Conservation (phyloP, 2,888 invertebrate species). For the Acronicta alni region DNA sequence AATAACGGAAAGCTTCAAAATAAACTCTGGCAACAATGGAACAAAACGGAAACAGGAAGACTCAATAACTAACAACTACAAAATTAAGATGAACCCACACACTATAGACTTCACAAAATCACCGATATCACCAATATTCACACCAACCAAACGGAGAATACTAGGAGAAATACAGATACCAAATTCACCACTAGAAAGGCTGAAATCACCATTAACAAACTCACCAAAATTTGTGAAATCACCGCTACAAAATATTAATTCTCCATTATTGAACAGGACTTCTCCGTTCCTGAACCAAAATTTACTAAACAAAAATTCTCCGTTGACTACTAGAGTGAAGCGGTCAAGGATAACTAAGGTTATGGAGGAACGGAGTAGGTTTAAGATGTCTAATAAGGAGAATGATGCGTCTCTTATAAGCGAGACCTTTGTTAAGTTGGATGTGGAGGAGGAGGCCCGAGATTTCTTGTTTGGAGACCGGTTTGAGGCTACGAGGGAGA, state of each 20-base stretch:
- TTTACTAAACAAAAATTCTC: slow-evolving; percentile 54
- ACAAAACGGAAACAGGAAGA: slow-evolving; percentile 82
- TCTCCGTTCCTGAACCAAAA: slow-evolving; percentile 43
- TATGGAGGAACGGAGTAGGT: slow-evolving; percentile 76
- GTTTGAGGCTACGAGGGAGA: slow-evolving; percentile 61
- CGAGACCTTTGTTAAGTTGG: slow-evolving; percentile 72
- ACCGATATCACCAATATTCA: slow-evolving; percentile 66
- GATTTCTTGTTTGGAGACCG: slow-evolving; percentile 74
- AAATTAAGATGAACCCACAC: slow-evolving; percentile 81
- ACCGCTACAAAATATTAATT: slow-evolving; percentile 52
- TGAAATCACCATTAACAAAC: slow-evolving; percentile 59
- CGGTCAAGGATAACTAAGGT: slow-evolving; percentile 74
- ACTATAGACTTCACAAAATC: slow-evolving; percentile 74
- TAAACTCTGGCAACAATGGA: slow-evolving; percentile 85
- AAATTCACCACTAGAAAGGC: slow-evolving; percentile 68
- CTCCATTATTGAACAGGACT: slow-evolving; percentile 56
- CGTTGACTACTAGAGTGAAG: slow-evolving; percentile 61
- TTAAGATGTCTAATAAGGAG: slow-evolving; percentile 81
- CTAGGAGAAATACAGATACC: slow-evolving; percentile 70
- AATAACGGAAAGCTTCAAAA: slow-evolving; percentile 87
- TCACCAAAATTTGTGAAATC: slow-evolving; percentile 48
- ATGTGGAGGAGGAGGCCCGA: slow-evolving; percentile 81
- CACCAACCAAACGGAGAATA: slow-evolving; percentile 72
- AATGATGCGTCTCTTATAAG: slow-evolving; percentile 65
- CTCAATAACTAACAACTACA: slow-evolving; percentile 74